phyloP scores from a whole-genome alignment of 2,113 vertebrate species.

The Taxidea taxus region DNA sequence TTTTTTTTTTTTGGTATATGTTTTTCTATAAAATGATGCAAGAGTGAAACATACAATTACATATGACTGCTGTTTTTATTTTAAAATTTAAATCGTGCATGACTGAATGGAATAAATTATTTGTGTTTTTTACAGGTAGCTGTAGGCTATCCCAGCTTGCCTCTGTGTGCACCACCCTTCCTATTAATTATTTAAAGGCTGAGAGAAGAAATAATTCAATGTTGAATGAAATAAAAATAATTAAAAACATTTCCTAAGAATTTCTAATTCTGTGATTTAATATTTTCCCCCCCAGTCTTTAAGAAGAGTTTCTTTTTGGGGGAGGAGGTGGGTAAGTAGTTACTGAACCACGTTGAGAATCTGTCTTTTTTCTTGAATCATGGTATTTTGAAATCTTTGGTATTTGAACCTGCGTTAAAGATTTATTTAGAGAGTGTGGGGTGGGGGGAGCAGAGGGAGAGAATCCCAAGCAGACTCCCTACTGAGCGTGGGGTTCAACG shows the following conservation, averaged over 20 bases:
- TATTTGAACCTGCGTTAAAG: neutral
- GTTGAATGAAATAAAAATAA: constrained; percentile 31
- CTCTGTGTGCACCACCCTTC: neutral
- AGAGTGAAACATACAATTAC: neutral
- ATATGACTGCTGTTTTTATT: constrained; percentile 31
- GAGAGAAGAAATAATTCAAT: neutral
- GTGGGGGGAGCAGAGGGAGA: neutral
- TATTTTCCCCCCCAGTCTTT: neutral
- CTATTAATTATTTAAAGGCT: neutral
- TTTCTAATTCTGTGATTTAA: neutral
- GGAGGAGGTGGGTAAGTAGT: neutral
- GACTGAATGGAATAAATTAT: neutral
- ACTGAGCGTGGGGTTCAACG: neutral
- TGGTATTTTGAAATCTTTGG: neutral
- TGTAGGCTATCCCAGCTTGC: neutral
- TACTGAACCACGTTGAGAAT: neutral
- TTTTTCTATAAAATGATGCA: constrained; percentile 28
- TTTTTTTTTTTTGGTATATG: neutral
- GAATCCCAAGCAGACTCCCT: neutral
- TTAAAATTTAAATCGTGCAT: constrained; percentile 1
- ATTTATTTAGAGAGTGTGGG: neutral
- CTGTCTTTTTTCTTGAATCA: neutral
- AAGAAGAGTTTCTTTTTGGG: neutral
- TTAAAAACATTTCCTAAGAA: neutral
- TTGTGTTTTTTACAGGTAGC: neutral